A percentile compares a stretch with the other conserved stretches of the same genome.
Conservation (phyloP, 2,888 invertebrate species). For the Cerceris rybyensis region DNA sequence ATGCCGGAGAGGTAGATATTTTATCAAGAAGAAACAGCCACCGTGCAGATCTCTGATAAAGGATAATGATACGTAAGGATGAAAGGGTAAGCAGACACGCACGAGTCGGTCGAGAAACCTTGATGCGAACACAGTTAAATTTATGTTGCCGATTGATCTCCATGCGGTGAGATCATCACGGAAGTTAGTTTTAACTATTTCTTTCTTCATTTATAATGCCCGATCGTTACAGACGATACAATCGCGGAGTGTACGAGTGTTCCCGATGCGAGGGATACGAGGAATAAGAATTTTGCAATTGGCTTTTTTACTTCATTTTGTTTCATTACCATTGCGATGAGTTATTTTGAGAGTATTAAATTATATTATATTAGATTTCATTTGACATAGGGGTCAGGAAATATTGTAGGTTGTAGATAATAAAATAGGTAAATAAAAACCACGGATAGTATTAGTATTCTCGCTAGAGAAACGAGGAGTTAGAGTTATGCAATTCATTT, state of each 20-base stretch:
- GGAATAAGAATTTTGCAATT: too few relatives aligned
- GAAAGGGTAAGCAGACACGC: not conserved
- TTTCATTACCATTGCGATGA: too few relatives aligned
- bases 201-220: conserved; percentile 38
- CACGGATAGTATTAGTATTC: too few relatives aligned
- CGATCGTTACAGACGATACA: conserved; percentile 24
- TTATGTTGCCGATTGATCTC: conserved; percentile 33
- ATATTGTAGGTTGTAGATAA: too few relatives aligned
- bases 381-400: too few relatives aligned
- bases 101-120: conserved; percentile 19
- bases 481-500: too few relatives aligned
- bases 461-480: too few relatives aligned
- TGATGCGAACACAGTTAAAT: conserved; percentile 34
- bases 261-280: not conserved
- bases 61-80: conserved; percentile 10
- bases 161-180: conserved; percentile 50
- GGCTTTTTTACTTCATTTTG: too few relatives aligned
- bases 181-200: conserved; percentile 42
- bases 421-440: too few relatives aligned
- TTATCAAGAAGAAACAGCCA: conserved; percentile 1
- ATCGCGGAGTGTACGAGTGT: conserved; percentile 1
- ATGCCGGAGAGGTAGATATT: not conserved
- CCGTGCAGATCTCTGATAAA: not conserved
- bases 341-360: too few relatives aligned
- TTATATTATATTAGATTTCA: too few relatives aligned